These are phyloP conservation scores for Euspilapteryx auroguttella DNA, from an alignment of 2,888 invertebrate genomes.

Conservation along the genomic window DNA sequence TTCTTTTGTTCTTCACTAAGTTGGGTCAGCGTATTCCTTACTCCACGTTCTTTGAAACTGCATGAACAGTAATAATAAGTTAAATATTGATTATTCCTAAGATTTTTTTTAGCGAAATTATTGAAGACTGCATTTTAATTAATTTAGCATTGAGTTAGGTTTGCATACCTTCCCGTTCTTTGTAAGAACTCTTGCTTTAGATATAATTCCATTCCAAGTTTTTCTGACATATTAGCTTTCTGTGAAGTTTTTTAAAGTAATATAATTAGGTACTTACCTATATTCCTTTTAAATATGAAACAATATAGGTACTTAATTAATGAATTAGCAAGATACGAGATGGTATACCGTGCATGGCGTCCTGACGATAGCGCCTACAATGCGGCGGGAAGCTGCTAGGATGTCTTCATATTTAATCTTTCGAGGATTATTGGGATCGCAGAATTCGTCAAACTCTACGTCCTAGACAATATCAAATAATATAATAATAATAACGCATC, in stretches of 20 bases:
- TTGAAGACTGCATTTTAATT: no score
- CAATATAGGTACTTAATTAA: no score
- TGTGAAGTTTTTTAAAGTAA: no score
- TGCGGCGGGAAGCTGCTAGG: slow-evolving; percentile 67
- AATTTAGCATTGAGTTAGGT: no score
- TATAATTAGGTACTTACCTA: background rate
- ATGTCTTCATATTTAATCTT: slow-evolving; percentile 65
- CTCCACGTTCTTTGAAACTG: slow-evolving; percentile 94
- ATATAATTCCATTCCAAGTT: slow-evolving; percentile 81
- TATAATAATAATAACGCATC: no score
- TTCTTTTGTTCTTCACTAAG: slow-evolving; percentile 72
- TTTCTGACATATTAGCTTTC: slow-evolving; percentile 76
- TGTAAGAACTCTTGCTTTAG: slow-evolving; percentile 93
- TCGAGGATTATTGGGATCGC: slow-evolving; percentile 41
- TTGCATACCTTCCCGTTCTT: slow-evolving; percentile 79
- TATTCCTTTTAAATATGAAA: no score
- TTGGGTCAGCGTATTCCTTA: slow-evolving; percentile 76
- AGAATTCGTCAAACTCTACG: slow-evolving; percentile 31
- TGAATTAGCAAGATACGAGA: no score
- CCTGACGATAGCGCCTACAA: slow-evolving; percentile 58
- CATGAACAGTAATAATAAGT: slow-evolving; percentile 9
- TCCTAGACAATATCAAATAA: slow-evolving; percentile 14
- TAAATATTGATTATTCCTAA: no score
- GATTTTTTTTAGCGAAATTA: no score
- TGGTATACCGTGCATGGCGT: slow-evolving; percentile 68